These are phyloP conservation scores for Podarcis siculus DNA, from an alignment of 2,797 vertebrate genomes.

Conservation along the genomic window DNA sequence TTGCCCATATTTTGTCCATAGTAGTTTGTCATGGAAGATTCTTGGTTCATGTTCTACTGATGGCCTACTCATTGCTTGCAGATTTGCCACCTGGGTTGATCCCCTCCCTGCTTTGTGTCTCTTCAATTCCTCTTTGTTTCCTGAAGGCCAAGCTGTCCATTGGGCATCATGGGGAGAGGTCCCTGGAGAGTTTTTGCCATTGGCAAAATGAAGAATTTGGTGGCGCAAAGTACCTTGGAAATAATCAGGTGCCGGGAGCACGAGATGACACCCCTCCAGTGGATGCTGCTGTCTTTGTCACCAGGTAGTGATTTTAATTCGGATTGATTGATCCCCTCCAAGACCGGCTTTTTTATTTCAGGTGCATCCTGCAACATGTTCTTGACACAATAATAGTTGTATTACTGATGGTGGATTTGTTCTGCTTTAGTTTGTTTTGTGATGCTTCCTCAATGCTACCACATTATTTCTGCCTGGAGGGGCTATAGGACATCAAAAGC, in stretches of 20 bases:
- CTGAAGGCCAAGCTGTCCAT: conserved; percentile 88
- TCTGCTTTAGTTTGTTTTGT: too few relatives aligned
- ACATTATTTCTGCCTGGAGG: too few relatives aligned
- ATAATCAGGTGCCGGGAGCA: conserved; percentile 91
- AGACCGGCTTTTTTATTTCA: too few relatives aligned
- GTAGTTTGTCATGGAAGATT: not conserved
- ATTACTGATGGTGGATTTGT: too few relatives aligned
- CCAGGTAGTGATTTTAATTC: conserved; percentile 82
- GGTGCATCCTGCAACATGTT: too few relatives aligned
- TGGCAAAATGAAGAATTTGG: conserved; percentile 96
- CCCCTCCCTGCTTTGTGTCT: not conserved
- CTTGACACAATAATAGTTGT: too few relatives aligned
- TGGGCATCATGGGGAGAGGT: conserved; percentile 93
- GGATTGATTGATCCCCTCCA: not conserved
- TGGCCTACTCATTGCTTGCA: not conserved
- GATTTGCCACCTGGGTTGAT: not conserved
- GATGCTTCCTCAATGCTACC: too few relatives aligned
- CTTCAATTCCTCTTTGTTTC: not conserved
- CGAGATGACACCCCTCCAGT: conserved; percentile 88
- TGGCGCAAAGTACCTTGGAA: conserved; percentile 87
- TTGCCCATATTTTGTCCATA: too few relatives aligned
- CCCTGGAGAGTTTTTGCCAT: conserved; percentile 95
- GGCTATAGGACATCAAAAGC: too few relatives aligned
- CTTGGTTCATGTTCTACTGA: not conserved
- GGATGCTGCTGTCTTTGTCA: conserved; percentile 93